Percentiles rank a stretch among this genome's conserved stretches.
These are phyloP conservation scores for Euborellia annulipes DNA, from an alignment of 1,140 invertebrate genomes.

Conservation along the genomic window DNA sequence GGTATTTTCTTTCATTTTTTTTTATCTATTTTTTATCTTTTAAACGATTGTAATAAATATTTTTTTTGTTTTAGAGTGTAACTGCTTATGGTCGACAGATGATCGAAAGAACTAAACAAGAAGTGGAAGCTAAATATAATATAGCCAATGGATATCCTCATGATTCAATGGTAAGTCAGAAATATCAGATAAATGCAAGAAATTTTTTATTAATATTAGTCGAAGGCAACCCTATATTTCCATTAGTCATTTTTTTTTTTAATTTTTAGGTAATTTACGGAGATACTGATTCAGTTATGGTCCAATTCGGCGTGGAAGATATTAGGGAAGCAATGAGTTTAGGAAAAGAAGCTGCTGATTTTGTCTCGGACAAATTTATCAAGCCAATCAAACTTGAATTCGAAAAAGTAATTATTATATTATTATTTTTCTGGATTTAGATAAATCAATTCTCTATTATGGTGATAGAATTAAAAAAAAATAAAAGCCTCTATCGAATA, in stretches of 20 bases:
- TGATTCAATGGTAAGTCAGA: slow-evolving; percentile 51
- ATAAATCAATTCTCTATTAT: no score
- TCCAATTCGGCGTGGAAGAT: slow-evolving; percentile 89
- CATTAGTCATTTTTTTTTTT: background rate
- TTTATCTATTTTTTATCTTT: no score
- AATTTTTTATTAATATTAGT: no score
- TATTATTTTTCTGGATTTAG: slow-evolving; percentile 31
- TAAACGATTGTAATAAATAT: no score
- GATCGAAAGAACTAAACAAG: slow-evolving; percentile 94
- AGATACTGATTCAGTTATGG: slow-evolving; percentile 99
- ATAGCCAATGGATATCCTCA: slow-evolving; percentile 78
- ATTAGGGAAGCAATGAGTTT: slow-evolving; percentile 91
- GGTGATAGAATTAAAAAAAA: no score
- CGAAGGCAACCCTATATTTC: slow-evolving; percentile 10
- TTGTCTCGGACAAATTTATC: slow-evolving; percentile 83
- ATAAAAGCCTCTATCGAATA: no score
- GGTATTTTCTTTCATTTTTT: slow-evolving; percentile 27
- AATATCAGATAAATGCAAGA: no score
- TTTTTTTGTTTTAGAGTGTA: slow-evolving; percentile 57
- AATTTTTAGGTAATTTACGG: slow-evolving; percentile 77
- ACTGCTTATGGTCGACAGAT: slow-evolving; percentile 95
- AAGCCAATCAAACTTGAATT: slow-evolving; percentile 98
- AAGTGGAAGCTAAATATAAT: slow-evolving; percentile 76
- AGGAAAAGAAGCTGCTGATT: slow-evolving; percentile 84
- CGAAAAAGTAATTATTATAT: slow-evolving; percentile 99